Conservation (phyloP, 2,113 vertebrate species). For the Lepidothrix coronata region DNA sequence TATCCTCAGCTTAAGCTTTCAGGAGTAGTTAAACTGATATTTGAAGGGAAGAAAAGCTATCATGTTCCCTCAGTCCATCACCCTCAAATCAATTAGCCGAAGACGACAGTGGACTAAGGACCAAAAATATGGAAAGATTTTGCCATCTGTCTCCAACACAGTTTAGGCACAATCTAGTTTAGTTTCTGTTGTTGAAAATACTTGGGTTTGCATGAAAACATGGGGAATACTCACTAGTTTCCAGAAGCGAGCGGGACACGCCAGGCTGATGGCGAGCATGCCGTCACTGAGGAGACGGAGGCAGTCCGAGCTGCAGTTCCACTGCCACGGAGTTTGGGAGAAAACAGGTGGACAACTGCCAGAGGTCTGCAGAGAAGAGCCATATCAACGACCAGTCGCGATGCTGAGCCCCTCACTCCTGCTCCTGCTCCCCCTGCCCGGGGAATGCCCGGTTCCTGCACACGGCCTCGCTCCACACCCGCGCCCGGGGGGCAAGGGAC, state of each 20-base stretch:
- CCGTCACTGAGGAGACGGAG: rapidly evolving
- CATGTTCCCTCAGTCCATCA: not conserved
- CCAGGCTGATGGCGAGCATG: not conserved
- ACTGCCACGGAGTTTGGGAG: not conserved
- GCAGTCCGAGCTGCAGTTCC: not conserved
- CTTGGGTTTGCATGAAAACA: not conserved
- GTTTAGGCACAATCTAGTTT: not conserved
- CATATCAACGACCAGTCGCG: rapidly evolving
- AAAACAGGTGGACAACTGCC: not conserved
- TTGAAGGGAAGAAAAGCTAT: not conserved
- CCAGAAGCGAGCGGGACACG: rapidly evolving
- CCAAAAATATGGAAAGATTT: not conserved
- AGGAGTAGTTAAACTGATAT: not conserved
- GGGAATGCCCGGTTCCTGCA: rapidly evolving
- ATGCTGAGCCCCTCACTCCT: not conserved
- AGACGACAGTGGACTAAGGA: not conserved
- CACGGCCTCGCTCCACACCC: not conserved
- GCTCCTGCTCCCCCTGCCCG: not conserved
- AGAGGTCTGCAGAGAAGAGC: not conserved
- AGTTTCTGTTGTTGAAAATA: not conserved
- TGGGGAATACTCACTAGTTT: not conserved
- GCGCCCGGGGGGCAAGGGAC: not conserved
- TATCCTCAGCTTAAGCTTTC: not conserved
- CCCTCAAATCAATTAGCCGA: not conserved
- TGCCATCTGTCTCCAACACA: not conserved